These are phyloP conservation scores for Catostylus mosaicus DNA, from an alignment of 30 jellyfish, hydroid and myxozoan genomes.

Conservation along the genomic window DNA sequence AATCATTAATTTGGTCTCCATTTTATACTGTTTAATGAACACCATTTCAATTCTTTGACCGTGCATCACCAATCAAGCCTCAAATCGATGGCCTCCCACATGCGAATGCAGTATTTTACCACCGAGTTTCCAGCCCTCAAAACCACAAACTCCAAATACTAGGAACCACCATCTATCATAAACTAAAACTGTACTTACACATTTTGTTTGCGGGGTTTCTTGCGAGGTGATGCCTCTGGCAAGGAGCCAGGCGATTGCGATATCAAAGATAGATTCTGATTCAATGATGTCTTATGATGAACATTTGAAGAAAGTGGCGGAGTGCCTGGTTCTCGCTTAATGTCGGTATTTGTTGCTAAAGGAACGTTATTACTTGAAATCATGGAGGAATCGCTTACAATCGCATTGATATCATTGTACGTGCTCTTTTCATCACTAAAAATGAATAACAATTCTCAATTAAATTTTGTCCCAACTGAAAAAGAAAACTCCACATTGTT, in stretches of 20 bases:
- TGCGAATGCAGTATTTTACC: no score
- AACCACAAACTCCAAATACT: neutral
- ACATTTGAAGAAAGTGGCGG: slow-evolving; percentile 20
- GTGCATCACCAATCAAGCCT: no score
- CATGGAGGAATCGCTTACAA: slow-evolving; percentile 32
- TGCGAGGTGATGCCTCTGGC: slow-evolving; percentile 96
- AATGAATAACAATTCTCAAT: no score
- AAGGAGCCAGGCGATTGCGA: slow-evolving; percentile 11
- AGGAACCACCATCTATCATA: neutral
- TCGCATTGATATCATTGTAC: slow-evolving; percentile 17
- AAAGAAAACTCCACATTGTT: no score
- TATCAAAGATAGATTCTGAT: slow-evolving; percentile 15
- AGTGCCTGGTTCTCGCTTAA: slow-evolving; percentile 33
- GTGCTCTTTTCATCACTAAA: slow-evolving; percentile 65
- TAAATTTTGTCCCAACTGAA: no score
- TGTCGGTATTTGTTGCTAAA: slow-evolving; percentile 28
- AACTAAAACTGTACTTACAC: slow-evolving; percentile 73
- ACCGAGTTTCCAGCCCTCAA: no score
- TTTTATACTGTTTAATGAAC: no score
- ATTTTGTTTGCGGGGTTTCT: slow-evolving; percentile 94
- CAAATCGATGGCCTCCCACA: no score
- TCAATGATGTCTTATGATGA: slow-evolving; percentile 9
- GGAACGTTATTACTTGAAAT: slow-evolving; percentile 13
- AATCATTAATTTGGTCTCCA: no score
- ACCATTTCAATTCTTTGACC: no score